Evolutionary conservation across 2,888 invertebrate genomes (phyloP).

Genomic region (Sclerodermus sp.): DNA sequence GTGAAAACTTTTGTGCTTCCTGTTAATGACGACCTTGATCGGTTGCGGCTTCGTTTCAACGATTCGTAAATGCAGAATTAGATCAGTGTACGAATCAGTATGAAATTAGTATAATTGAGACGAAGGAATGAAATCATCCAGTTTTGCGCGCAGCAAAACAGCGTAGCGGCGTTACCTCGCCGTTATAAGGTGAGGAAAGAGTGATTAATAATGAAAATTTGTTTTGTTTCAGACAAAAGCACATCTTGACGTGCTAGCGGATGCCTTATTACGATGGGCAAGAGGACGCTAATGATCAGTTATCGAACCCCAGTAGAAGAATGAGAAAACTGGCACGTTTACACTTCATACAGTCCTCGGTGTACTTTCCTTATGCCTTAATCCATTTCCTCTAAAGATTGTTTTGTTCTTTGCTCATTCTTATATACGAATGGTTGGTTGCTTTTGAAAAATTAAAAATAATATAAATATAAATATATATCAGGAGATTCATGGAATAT

Average conservation of each 20-base stretch:
- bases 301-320: constrained; percentile 14
- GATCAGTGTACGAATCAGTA: no score
- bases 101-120: no score
- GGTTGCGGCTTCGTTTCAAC: no score
- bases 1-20: no score
- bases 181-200: no score
- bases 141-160: no score
- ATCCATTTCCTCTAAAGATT: not conserved
- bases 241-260: constrained; percentile 91
- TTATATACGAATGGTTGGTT: not conserved
- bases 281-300: constrained; percentile 76
- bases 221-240: constrained; percentile 82
- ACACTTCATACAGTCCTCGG: constrained; percentile 4
- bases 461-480: no score
- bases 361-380: constrained; percentile 1
- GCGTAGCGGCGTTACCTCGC: no score
- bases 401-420: not conserved
- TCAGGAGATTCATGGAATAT: no score
- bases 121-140: no score
- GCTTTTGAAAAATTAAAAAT: not conserved
- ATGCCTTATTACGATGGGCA: constrained; percentile 91
- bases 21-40: no score
- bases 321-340: constrained; percentile 4
- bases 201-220: constrained; percentile 8
- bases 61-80: no score